Conservation (phyloP, 2,113 vertebrate species). For the Equus przewalskii region DNA sequence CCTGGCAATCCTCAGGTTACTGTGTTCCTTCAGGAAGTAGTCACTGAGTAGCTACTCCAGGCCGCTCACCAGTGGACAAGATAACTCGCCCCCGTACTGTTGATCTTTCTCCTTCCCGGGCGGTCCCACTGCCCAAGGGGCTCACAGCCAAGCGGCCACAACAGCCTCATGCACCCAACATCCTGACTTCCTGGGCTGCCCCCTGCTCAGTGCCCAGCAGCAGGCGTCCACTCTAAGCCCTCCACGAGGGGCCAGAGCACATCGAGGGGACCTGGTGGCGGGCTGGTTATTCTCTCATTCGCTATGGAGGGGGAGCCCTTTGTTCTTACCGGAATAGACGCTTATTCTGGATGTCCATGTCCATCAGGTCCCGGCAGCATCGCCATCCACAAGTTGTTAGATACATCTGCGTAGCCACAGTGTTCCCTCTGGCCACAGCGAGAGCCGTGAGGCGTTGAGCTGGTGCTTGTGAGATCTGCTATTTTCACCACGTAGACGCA, state of each 20-base stretch:
- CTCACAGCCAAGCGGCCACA: background rate
- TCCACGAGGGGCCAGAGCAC: background rate
- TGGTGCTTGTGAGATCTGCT: background rate
- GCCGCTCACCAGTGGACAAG: background rate
- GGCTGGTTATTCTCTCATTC: background rate
- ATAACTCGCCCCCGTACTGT: too few relatives aligned
- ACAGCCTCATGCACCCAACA: background rate
- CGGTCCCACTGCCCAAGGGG: background rate
- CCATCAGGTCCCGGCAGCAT: background rate
- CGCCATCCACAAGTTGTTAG: background rate
- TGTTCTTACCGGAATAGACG: background rate
- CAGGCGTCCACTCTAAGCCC: background rate
- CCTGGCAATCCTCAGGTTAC: background rate
- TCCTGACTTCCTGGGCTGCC: background rate
- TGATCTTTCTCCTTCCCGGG: background rate
- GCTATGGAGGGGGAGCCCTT: background rate
- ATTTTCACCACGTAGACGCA: background rate
- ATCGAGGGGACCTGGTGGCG: too few relatives aligned
- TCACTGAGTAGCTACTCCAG: background rate
- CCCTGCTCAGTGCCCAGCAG: background rate
- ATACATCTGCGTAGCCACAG: background rate
- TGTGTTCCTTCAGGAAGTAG: background rate
- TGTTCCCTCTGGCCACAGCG: background rate
- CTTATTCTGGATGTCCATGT: background rate
- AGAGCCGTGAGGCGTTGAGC: background rate